Evolutionary conservation across 53 echinoderm and acorn worm species (phyloP), one percentile per base, ranked within the genome.

Genomic region (Stichopus horrens): DNA sequence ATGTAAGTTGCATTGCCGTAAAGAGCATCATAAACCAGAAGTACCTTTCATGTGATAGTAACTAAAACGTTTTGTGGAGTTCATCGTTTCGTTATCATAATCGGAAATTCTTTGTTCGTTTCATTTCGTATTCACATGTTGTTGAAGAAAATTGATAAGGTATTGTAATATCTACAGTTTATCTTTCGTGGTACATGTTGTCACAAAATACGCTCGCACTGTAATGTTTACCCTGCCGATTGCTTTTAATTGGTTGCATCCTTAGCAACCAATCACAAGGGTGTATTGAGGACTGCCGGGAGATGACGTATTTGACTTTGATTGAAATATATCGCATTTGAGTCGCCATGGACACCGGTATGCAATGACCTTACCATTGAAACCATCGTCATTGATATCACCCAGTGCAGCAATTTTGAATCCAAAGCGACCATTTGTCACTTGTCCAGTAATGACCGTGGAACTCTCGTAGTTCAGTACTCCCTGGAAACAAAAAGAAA

Each of bases 371-470:
- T 16, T 52, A 85, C 85, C 85, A 85, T 85, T 85, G 23, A 66
- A 85, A 8, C 37, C 10, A 23, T 85, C 85, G 52, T 85, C 67
- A 67, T 85, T 85, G 20, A 85, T 52, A 7, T 85, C 85, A 52
- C 85, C 85, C 7, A 85, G 85, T 11, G 85, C 58, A 9, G 85
- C 67, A 63, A 85, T 52, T 51, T 23, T 52, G 67, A 66, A 67
- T 11, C 85, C 85, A 53, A 85, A 85, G 8, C 85, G 68, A 52
- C 85, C 85, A 8, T 52, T 18, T 18, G 85, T 85, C 67, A 68
- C 85, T 11, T 66, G 85, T 10, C 85, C 85, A 53, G 85, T 85
- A 51, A 85, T 68, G 21, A 85, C 63, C 9, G 85, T 23, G 23
- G 63, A 65, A 21, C 9, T 8, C 14, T 85, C 85, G 8, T 81